Base-by-base conservation (phyloP, 2,888 invertebrate species). In the Caenorhabditis angaria region DNA sequence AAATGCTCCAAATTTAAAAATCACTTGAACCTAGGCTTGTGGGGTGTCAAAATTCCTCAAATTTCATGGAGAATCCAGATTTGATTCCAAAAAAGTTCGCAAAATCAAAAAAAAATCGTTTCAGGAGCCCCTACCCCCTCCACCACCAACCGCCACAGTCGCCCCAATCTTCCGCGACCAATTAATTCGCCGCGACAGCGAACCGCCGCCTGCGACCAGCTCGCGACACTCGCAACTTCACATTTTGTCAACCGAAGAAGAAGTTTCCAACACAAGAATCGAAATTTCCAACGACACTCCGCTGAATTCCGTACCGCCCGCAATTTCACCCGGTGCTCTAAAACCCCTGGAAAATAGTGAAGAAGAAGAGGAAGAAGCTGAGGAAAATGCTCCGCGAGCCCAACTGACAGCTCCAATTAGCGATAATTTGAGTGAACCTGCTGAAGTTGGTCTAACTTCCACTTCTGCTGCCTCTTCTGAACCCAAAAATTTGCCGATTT, bases 161-260 rank as follows among this genome's bases (percentile, higher is more conserved):
- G 57, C 41, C 14, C 62, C 65, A 18, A 68, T 18, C 47, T 56
- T 59, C 8, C 66, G 50, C 6, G 60, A 59, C 6, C 47, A 60
- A n/a, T 54, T 65, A 20, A 61, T 56, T 8, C 25, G 62, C 20
- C 48, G 62, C 32, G 62, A 62, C 35, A 56, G 62, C 18, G 62
- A 68, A 51, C 62, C 62, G 10, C 57, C 62, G 20, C 32, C 27
- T 25, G 56, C 65, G 27, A 51, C 56, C 0, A 61, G 57, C 14
- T 63, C 60, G 35, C n/a, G 71, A 47, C 47, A 56, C 18, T 72
- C 72, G 22, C 68, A 68, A 51, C 47, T 69, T 35, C 73, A 73
- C 35, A 73, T 73, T 60, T 35, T 73, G 29, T 65, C 65, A 28
- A 73, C 73, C 1, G 73, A 65, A 48, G 68, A 73, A 47, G 73